Evolutionary conservation across 2,113 vertebrate genomes (phyloP).

Genomic region (Phoenicopterus ruber): DNA sequence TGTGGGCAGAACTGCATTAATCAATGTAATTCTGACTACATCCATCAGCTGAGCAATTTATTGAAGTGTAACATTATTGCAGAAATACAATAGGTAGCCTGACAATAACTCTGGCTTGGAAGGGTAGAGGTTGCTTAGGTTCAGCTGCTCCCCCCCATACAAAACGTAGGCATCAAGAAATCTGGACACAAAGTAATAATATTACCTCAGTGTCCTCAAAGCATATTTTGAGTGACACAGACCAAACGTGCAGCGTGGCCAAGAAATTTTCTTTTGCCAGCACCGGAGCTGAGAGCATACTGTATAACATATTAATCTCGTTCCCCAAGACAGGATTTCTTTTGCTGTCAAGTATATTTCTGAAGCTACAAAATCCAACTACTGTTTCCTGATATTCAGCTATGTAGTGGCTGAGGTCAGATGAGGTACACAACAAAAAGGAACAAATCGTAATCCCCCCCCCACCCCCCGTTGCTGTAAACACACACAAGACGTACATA

Average conservation of each 20-base stretch:
- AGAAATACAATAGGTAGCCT: neutral
- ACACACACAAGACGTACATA: neutral
- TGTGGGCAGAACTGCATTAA: neutral
- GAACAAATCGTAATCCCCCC: neutral
- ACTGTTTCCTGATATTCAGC: neutral
- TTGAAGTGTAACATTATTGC: neutral
- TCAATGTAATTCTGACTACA: neutral
- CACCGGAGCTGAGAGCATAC: neutral
- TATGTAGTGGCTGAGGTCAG: neutral
- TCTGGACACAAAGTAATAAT: neutral
- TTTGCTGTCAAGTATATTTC: neutral
- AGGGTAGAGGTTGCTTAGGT: neutral
- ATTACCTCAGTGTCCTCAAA: neutral
- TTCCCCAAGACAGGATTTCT: neutral
- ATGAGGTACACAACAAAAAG: neutral
- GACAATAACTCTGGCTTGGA: neutral
- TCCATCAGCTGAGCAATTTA: neutral
- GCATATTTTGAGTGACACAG: neutral
- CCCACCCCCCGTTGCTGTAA: neutral
- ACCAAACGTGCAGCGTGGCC: rapidly evolving
- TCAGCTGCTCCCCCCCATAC: neutral
- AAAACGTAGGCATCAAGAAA: neutral
- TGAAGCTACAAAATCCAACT: neutral
- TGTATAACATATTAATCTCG: neutral
- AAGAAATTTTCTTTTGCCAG: neutral